Conservation (phyloP, 2,113 vertebrate genomes). For the Naja naja region DNA sequence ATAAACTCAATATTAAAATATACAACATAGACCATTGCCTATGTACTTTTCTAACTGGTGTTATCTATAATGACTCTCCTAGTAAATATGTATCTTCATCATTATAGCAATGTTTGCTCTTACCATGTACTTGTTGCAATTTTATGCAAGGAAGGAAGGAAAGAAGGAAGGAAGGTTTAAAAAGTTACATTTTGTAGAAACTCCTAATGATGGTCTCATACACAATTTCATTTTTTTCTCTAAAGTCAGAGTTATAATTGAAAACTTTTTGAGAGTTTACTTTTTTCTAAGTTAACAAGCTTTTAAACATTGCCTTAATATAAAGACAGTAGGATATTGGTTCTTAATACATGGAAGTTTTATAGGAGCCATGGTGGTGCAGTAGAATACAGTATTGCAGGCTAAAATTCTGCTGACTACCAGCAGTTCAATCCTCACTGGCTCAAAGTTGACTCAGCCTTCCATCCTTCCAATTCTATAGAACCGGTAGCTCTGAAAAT, state of each 20-base stretch:
- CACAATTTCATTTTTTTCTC: not conserved
- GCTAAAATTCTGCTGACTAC: not conserved
- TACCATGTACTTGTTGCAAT: not conserved
- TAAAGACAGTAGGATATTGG: not conserved
- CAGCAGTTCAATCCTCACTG: not conserved
- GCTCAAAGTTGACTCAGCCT: not conserved
- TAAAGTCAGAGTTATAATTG: not conserved
- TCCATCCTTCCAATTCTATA: not conserved
- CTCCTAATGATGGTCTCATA: not conserved
- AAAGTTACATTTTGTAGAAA: not conserved
- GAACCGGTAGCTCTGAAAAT: too few species aligned
- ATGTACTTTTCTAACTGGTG: not conserved
- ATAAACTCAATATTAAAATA: not conserved
- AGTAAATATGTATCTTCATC: slow-evolving; percentile 1
- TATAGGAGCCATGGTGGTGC: not conserved
- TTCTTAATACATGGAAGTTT: not conserved
- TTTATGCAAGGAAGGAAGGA: not conserved
- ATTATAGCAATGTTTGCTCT: not conserved
- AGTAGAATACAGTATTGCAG: too few species aligned
- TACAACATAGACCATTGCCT: not conserved
- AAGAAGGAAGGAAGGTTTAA: not conserved
- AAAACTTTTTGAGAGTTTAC: not conserved
- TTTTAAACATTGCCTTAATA: not conserved
- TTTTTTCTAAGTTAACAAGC: not conserved
- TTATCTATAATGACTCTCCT: not conserved